These are phyloP conservation scores for Poeciliopsis gracilis DNA, from an alignment of 2,797 vertebrate species.

Conservation along the genomic window DNA sequence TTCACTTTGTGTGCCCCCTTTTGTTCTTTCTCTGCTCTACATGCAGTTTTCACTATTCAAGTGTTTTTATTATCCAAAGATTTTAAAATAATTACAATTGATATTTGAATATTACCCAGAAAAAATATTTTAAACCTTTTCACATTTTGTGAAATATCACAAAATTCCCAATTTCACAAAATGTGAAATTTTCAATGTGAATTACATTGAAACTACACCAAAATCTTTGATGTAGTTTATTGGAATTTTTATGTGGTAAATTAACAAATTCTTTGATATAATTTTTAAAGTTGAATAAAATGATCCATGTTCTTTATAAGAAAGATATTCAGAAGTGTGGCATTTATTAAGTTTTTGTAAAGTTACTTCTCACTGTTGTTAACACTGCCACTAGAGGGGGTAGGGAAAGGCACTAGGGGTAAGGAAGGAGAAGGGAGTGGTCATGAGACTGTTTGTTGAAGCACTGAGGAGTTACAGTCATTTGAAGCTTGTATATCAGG, in stretches of 20 bases:
- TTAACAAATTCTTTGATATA: background rate
- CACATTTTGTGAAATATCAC: background rate
- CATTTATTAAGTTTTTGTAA: too few species aligned
- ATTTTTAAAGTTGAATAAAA: background rate
- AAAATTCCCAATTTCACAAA: too few species aligned
- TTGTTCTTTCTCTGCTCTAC: background rate
- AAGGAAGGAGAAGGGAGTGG: too few species aligned
- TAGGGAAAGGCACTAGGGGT: too few species aligned
- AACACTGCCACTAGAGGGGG: too few species aligned
- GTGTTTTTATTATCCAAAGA: background rate
- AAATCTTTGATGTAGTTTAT: background rate
- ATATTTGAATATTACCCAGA: background rate
- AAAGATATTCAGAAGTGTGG: background rate
- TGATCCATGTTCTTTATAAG: background rate
- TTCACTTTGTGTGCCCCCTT: constrained; percentile 27
- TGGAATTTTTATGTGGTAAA: background rate
- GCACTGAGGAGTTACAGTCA: too few species aligned
- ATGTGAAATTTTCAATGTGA: too few species aligned
- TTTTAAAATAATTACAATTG: background rate
- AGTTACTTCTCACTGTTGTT: too few species aligned
- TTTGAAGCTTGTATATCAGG: too few species aligned
- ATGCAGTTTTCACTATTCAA: background rate
- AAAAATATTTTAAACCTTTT: background rate
- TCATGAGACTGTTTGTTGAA: too few species aligned
- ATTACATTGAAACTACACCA: too few species aligned